A percentile compares a stretch with the other conserved stretches of the same genome.
phyloP scores from a whole-genome alignment of 2,888 invertebrate species.

The Pollenia labialis region DNA sequence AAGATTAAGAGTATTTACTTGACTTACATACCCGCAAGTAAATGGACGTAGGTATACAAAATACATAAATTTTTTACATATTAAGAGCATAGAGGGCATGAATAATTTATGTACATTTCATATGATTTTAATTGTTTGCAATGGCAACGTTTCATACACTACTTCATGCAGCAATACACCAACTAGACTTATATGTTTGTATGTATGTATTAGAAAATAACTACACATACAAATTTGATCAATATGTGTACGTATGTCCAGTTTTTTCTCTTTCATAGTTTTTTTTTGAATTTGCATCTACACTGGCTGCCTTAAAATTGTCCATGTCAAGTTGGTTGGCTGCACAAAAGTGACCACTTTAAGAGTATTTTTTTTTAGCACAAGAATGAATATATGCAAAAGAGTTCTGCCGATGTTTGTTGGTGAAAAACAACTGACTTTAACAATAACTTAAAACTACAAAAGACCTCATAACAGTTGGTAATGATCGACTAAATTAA shows the following conservation, averaged over 20 bases:
- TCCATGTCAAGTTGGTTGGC: slow-evolving; percentile 64
- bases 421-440: slow-evolving; percentile 38
- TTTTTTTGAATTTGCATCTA: slow-evolving; percentile 56
- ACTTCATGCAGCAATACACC: slow-evolving; percentile 37
- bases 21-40: slow-evolving; percentile 39
- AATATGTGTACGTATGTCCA: slow-evolving; percentile 52
- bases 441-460: slow-evolving; percentile 55
- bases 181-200: not conserved
- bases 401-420: slow-evolving; percentile 54
- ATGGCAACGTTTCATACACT: slow-evolving; percentile 78
- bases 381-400: slow-evolving; percentile 72
- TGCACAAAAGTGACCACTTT: slow-evolving; percentile 53
- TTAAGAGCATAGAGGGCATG: slow-evolving; percentile 75
- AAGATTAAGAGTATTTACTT: slow-evolving; percentile 79
- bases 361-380: slow-evolving; percentile 48
- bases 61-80: slow-evolving; percentile 17
- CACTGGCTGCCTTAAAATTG: slow-evolving; percentile 56
- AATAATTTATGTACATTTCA: slow-evolving; percentile 83
- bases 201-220: slow-evolving; percentile 13
- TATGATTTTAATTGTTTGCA: slow-evolving; percentile 83
- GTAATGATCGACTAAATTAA: not conserved
- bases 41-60: slow-evolving; percentile 2
- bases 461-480: slow-evolving; percentile 68
- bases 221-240: slow-evolving; percentile 20
- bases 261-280: slow-evolving; percentile 20